Conservation (phyloP, 92 coral and sea anemone species). For the Umimayanthus kanabou region DNA sequence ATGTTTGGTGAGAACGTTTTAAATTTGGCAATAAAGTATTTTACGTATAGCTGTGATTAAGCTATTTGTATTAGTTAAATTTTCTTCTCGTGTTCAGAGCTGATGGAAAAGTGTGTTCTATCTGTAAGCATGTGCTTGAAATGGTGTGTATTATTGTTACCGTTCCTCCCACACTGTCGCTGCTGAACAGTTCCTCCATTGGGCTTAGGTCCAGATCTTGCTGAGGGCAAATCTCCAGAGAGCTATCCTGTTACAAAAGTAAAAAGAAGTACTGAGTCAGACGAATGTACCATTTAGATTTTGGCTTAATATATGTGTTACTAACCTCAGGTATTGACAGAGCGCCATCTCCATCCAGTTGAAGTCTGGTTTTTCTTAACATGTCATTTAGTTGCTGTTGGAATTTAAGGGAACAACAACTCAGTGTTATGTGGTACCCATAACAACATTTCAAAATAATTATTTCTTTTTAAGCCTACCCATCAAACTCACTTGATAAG, state of each 20-base stretch:
- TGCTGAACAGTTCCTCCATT: slow-evolving; percentile 85
- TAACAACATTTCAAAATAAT: too few species aligned
- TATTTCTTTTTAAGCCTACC: too few species aligned
- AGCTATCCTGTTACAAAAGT: slow-evolving; percentile 27
- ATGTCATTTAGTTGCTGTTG: slow-evolving; percentile 83
- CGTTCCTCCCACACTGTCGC: slow-evolving; percentile 84
- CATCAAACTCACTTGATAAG: too few species aligned
- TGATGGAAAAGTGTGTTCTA: too few species aligned
- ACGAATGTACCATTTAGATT: not conserved
- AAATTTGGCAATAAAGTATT: too few species aligned
- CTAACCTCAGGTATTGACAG: slow-evolving; percentile 66
- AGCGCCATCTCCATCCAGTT: slow-evolving; percentile 85
- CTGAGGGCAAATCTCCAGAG: slow-evolving; percentile 32
- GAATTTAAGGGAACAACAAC: not conserved
- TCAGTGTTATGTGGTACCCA: too few species aligned
- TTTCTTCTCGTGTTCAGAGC: too few species aligned
- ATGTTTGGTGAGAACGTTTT: too few species aligned
- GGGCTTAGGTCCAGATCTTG: slow-evolving; percentile 61
- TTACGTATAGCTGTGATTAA: too few species aligned
- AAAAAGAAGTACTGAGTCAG: not conserved
- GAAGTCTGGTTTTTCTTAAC: slow-evolving; percentile 70
- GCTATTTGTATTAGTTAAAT: too few species aligned
- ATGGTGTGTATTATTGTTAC: slow-evolving; percentile 49
- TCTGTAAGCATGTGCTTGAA: not conserved
- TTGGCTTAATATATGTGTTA: not conserved